These are phyloP conservation scores for Nephila pilipes DNA, from an alignment of 1,140 invertebrate species.

Conservation along the genomic window DNA sequence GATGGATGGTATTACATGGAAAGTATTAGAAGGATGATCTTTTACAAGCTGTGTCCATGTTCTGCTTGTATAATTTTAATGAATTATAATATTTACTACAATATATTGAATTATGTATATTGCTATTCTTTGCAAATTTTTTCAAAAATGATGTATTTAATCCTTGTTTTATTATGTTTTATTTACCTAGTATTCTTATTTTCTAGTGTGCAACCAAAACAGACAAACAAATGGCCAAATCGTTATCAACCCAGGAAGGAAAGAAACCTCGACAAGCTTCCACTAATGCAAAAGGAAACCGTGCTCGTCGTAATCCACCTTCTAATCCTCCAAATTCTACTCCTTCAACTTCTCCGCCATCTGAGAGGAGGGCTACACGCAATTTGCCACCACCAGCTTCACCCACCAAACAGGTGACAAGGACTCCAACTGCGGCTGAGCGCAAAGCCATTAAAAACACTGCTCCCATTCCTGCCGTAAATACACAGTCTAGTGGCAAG, in stretches of 20 bases:
- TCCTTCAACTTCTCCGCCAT: slow-evolving; percentile 34
- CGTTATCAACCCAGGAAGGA: slow-evolving; percentile 48
- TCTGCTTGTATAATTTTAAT: too few species aligned
- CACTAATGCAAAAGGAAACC: slow-evolving; percentile 40
- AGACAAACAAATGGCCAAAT: slow-evolving; percentile 65
- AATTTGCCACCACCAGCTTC: slow-evolving; percentile 20
- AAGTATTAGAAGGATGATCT: too few species aligned
- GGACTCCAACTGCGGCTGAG: slow-evolving; percentile 65
- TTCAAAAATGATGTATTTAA: background rate
- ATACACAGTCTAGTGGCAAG: slow-evolving; percentile 27
- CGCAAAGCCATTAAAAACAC: slow-evolving; percentile 60
- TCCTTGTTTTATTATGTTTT: background rate
- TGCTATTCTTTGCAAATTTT: too few species aligned
- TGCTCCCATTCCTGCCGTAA: slow-evolving; percentile 45
- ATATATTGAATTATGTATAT: too few species aligned
- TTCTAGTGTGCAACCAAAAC: slow-evolving; percentile 50
- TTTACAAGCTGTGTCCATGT: too few species aligned
- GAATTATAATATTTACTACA: too few species aligned
- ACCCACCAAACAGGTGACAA: background rate
- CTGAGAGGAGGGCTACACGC: slow-evolving; percentile 61
- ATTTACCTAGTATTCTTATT: background rate
- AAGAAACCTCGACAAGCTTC: slow-evolving; percentile 56
- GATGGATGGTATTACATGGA: too few species aligned
- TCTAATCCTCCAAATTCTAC: slow-evolving; percentile 61
- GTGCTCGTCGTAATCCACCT: slow-evolving; percentile 47